phyloP scores from a whole-genome alignment of 64 coral and sea anemone species.

The Catalaphyllia jardinei region DNA sequence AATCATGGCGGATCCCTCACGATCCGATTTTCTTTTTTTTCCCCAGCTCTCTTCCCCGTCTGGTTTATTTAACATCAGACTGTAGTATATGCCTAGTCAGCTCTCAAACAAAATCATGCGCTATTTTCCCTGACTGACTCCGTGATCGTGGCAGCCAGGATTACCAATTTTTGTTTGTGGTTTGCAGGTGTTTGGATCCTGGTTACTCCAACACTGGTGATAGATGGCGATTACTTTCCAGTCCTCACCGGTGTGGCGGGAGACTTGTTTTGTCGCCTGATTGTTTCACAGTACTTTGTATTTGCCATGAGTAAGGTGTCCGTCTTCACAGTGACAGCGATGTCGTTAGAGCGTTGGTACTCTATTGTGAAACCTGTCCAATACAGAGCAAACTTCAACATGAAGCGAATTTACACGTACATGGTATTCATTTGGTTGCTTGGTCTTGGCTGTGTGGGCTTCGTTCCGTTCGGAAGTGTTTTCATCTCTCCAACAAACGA shows the following conservation, averaged over 20 bases:
- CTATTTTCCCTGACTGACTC: too few relatives aligned
- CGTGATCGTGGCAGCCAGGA: too few relatives aligned
- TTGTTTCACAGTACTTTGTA: conserved; percentile 53
- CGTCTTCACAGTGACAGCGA: conserved; percentile 21
- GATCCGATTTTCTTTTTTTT: too few relatives aligned
- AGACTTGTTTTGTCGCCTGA: conserved; percentile 49
- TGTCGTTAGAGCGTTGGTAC: conserved; percentile 60
- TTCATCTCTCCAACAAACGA: too few relatives aligned
- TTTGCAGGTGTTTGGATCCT: conserved; percentile 24
- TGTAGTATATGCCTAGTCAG: too few relatives aligned
- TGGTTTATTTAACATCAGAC: too few relatives aligned
- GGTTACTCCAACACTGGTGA: not conserved
- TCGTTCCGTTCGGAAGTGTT: too few relatives aligned
- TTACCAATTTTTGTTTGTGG: too few relatives aligned
- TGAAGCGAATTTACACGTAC: not conserved
- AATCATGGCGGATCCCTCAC: too few relatives aligned
- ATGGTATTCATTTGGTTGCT: conserved; percentile 46
- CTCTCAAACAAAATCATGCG: too few relatives aligned
- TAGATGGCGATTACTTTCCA: not conserved
- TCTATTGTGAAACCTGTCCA: conserved; percentile 44
- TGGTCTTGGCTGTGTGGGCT: conserved; percentile 18
- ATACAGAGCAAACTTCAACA: conserved; percentile 25
- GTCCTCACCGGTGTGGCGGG: conserved; percentile 15
- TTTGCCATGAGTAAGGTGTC: conserved; percentile 57
- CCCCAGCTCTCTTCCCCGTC: too few relatives aligned